Evolutionary conservation across 2,113 vertebrate species (phyloP), one percentile per base, ranked within the genome.

Genomic region (Rhabdomys dilectus): DNA sequence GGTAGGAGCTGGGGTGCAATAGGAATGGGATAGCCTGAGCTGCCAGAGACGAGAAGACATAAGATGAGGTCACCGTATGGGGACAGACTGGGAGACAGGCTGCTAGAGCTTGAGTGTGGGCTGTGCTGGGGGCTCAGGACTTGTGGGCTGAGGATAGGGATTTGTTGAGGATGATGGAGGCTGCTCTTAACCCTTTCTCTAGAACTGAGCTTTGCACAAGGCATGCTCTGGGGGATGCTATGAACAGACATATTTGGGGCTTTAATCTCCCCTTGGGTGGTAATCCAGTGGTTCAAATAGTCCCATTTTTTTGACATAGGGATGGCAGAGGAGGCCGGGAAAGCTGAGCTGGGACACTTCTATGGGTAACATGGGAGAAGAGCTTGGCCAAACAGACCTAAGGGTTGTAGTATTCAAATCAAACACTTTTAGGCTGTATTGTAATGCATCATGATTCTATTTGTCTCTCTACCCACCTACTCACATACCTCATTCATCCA

Each of bases 61-160:
- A 93, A 91, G 81, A 86, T 51, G 26, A 77, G 81, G 88, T 62
- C 62, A 95, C 91, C 91, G 66, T 89, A 91, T 91, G 34, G 77
- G 81, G 70, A 72, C 36, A 70, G 76, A 68, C 16, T n/a, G 17
- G 42, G 56, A 12, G 34, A 8, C 0, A 0, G 66, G 84, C n/a
- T 0, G 4, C 4, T 3, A 58, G 73, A 82, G 89, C 4, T 60
- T 8, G 31, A 26, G 53, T 9, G 1, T 1, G 58, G 12, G 34
- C 64, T 56, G 1, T 53, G 21, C 7, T 8, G 17, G 72, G 53
- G 16, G 53, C 39, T 5, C n/a, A 10, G 53, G 75, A 21, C 19
- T 87, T 56, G 45, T 17, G 22, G 45, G 22, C 73, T 81, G 64
- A 88, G 51, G 53, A 66, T 0, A 16, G 60, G 51, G 78, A 4